Conservation (phyloP, 2,888 invertebrate species). For the Silvanus unidentatus region DNA sequence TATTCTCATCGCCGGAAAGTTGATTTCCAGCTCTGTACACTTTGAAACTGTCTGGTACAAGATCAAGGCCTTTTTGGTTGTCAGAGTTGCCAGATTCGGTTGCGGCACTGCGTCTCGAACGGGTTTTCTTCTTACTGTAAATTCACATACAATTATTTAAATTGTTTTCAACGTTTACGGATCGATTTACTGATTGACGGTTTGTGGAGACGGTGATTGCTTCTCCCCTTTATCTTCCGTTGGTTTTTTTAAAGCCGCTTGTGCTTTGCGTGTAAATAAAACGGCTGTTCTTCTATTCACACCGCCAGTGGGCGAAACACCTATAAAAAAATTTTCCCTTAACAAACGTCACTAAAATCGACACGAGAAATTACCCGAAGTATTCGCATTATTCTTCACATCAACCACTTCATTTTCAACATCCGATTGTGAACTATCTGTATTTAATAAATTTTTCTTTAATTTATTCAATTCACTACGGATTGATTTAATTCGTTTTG, state of each 20-base stretch:
- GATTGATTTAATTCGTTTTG: constrained; percentile 54
- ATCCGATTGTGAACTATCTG: constrained; percentile 41
- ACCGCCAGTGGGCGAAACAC: constrained; percentile 52
- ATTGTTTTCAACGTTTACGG: constrained; percentile 4
- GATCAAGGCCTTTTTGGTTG: constrained; percentile 16
- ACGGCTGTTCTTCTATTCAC: constrained; percentile 72
- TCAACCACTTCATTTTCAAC: constrained; percentile 18
- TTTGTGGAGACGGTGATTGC: constrained; percentile 38
- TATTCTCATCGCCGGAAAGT: constrained; percentile 41
- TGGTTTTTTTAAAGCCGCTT: constrained; percentile 46
- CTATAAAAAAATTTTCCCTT: constrained; percentile 12
- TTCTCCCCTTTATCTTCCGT: constrained; percentile 45
- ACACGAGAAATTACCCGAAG: constrained; percentile 11
- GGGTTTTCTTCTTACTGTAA: constrained; percentile 32
- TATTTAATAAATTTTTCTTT: constrained; percentile 38
- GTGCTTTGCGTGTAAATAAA: constrained; percentile 67
- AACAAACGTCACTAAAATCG: not conserved
- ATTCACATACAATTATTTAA: constrained; percentile 1
- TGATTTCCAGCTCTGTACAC: constrained; percentile 48
- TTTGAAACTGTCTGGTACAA: constrained; percentile 50
- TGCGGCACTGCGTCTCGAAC: constrained; percentile 37
- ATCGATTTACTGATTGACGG: constrained; percentile 22
- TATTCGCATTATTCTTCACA: constrained; percentile 21
- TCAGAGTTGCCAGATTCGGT: constrained; percentile 1
- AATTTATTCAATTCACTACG: constrained; percentile 54